A percentile compares a stretch with the other conserved stretches of the same genome.
Evolutionary conservation across 2,888 invertebrate genomes (phyloP).

Genomic region (Papilio elwesi): DNA sequence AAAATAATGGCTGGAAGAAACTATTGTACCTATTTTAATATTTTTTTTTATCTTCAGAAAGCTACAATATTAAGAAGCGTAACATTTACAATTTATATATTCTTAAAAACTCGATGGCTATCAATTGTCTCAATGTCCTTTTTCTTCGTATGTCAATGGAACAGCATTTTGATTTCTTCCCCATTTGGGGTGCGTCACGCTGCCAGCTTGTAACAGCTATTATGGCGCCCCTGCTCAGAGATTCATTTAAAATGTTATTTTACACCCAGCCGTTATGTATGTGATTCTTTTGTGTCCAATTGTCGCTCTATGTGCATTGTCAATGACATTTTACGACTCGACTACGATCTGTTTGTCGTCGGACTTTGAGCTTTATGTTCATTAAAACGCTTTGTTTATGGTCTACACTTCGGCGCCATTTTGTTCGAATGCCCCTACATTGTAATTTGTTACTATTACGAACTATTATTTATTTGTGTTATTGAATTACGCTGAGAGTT

Average conservation of each 20-base stretch:
- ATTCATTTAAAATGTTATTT: conserved; percentile 84
- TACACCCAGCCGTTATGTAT: conserved; percentile 77
- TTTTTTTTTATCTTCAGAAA: not conserved
- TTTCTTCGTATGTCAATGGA: conserved; percentile 50
- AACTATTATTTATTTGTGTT: conserved; percentile 70
- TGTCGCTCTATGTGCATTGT: conserved; percentile 64
- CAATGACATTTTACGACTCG: conserved; percentile 32
- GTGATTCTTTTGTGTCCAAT: conserved; percentile 71
- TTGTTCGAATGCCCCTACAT: conserved; percentile 53
- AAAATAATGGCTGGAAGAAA: not conserved
- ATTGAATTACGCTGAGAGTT: conserved; percentile 75
- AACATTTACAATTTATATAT: not conserved
- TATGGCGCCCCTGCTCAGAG: conserved; percentile 78
- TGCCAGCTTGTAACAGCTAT: conserved; percentile 74
- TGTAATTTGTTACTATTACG: conserved; percentile 36
- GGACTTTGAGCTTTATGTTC: conserved; percentile 58
- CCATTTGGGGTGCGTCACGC: conserved; percentile 71
- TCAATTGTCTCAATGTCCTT: conserved; percentile 52
- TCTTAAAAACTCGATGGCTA: not conserved
- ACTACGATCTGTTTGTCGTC: conserved; percentile 21
- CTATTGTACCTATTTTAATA: not conserved
- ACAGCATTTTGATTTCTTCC: conserved; percentile 70
- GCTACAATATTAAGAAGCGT: not conserved
- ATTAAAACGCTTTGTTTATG: conserved; percentile 44
- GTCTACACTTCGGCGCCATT: conserved; percentile 66